Evolutionary conservation across 2,888 invertebrate species (phyloP), one percentile per base, ranked within the genome.

Genomic region (Ceramica pisi): DNA sequence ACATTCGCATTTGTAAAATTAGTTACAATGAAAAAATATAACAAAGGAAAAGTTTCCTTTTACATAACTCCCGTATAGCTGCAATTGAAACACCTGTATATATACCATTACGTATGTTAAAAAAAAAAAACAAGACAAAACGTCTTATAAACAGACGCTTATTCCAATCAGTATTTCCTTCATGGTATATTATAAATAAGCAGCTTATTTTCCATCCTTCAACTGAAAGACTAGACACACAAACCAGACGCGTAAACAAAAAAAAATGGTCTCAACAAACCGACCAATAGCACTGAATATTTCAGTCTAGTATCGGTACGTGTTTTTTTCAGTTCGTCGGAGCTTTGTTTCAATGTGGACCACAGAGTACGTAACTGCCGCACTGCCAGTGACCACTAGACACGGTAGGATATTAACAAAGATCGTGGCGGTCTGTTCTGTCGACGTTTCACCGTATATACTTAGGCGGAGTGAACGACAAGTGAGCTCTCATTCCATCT

Each of bases 271-370:
- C 1, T 9, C 38, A 14, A 12, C 48, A 64, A 56, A 62, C 44
- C 44, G 21, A 69, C 70, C 55, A 75, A 69, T 75, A 72, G 41
- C 53, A 62, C 64, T 75, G 75, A 79, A 84, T 75, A 77, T 83
- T 85, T 75, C 71, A 83, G 70, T 83, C 72, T 75, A 71, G 72
- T 78, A 69, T 67, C 65, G 68, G 82, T 44, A 80, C 86, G 84
- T 87, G 87, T 85, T 86, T 83, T 86, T 89, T 85, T 77, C 82
- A 72, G 65, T 67, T 61, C 61, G n/a, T 7, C 46, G 67, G 67
- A 78, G 88, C 84, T 89, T 89, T 89, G 80, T 75, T 71, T 62
- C 71, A 63, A 75, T 68, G 68, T 74, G 21, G 57, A 57, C 57
- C 57, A 57, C 14, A 57, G 57, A 57, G 57, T 9, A 38, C 16